Base-by-base conservation (phyloP, 2,113 vertebrate species). In the Suncus etruscus region DNA sequence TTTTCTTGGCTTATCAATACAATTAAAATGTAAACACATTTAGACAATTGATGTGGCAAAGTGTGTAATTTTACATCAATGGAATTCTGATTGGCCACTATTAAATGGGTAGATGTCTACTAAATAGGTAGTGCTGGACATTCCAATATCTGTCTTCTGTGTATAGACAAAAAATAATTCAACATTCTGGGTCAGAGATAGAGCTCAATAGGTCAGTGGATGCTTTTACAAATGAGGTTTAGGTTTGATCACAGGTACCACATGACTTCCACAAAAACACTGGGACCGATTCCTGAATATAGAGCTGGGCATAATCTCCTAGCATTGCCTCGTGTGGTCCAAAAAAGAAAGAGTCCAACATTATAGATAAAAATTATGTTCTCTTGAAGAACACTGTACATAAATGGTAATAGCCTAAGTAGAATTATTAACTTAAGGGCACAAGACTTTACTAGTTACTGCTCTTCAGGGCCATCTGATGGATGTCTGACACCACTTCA, bases 21-120 rank as follows among this genome's bases (percentile, higher is more conserved):
- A 85, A 82, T 66, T 63, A 85, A 74, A 32, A 15, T 81, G 90
- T 58, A 14, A 91, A 48, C n/a, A 63, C 1, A 80, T 77, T 86
- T 50, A 68, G 68, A 24, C 11, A 47, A 78, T 16, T 63, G 29
- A 69, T 11, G 39, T 77, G 14, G 63, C 25, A 73, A 87, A 80
- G 58, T 69, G 22, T 77, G 85, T 63, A 85, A 66, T 10, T 89
- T 93, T 66, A 3, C 76, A 74, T 85, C 31, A 81, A 29, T 78
- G 8, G 25, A 24, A 70, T 89, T 75, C 70, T 81, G 24, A 24
- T 0, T 79, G 18, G 70, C 2, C 12, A 18, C 16, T 58, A 86
- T 48, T 32, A 76, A 83, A 58, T 20, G 58, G 11, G 15, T 1
- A 14, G 32, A 11, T 61, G 11, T 39, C 39, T 39, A 39, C 5